Conservation (phyloP, 1,140 invertebrate genomes). For the Cherax quadricarinatus region DNA sequence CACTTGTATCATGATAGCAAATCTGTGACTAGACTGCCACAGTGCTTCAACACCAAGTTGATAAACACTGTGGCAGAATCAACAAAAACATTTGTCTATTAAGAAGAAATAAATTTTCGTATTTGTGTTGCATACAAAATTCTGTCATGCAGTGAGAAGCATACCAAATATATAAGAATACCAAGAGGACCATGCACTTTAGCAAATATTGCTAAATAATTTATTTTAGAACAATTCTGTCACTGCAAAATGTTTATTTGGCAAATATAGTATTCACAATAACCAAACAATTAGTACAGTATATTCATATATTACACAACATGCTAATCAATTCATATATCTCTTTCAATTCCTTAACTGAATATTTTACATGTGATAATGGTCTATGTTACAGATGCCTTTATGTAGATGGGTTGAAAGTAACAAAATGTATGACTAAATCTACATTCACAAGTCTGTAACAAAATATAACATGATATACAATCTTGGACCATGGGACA, state of each 20-base stretch:
- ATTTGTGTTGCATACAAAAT: no score
- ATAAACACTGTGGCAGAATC: no score
- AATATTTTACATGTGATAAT: constrained; percentile 43
- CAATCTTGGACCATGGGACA: background rate
- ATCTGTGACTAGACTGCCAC: no score
- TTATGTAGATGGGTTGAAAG: constrained; percentile 26
- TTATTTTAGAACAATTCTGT: background rate
- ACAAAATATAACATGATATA: background rate
- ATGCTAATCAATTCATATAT: constrained; percentile 45
- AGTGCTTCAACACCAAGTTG: no score
- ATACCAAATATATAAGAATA: no score
- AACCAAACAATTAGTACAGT: constrained; percentile 55
- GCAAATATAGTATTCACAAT: constrained; percentile 67
- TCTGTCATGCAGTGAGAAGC: no score
- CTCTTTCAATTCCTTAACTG: constrained; percentile 37
- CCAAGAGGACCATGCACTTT: no score
- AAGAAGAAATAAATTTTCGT: no score
- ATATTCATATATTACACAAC: constrained; percentile 61
- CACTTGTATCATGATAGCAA: no score
- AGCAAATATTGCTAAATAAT: no score
- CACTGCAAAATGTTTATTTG: constrained; percentile 61
- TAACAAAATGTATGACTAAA: background rate
- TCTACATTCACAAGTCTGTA: background rate
- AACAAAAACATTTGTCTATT: no score
- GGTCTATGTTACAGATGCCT: constrained; percentile 48